Evolutionary conservation across 2,797 vertebrate species (phyloP).

Genomic region (Euthynnus affinis): DNA sequence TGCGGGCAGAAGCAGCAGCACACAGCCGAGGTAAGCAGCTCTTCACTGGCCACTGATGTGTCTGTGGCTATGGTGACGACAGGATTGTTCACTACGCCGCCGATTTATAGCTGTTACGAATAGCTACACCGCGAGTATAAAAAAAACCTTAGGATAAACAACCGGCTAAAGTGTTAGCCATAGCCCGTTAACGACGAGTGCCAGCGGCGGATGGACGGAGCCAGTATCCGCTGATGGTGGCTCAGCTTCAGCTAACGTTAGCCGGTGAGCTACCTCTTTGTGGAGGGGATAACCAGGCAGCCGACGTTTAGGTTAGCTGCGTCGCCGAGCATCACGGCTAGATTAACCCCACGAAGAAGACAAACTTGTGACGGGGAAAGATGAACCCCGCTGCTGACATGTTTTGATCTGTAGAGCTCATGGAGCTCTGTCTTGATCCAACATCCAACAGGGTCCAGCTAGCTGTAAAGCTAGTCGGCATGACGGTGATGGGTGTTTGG

Average conservation of each 20-base stretch:
- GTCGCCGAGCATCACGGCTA: not conserved
- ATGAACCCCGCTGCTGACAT: conserved; percentile 35
- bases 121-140: not conserved
- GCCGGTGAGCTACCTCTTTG: conserved; percentile 61
- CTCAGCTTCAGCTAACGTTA: conserved; percentile 57
- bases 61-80: conserved; percentile 44
- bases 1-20: conserved; percentile 53
- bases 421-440: conserved; percentile 29
- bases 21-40: conserved; percentile 64
- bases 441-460: conserved; percentile 48
- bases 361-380: not conserved
- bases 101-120: not conserved
- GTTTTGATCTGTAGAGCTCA: conserved; percentile 52
- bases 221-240: conserved; percentile 57
- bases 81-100: not conserved
- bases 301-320: not conserved
- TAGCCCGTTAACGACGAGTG: conserved; percentile 63
- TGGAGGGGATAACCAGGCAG: conserved; percentile 22
- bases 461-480: conserved; percentile 54
- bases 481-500: conserved; percentile 43
- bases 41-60: conserved; percentile 7
- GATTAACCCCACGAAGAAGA: not conserved
- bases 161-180: conserved; percentile 64
- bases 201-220: conserved; percentile 64
- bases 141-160: conserved; percentile 33